Percentiles rank a stretch among this genome's conserved stretches.
These are phyloP conservation scores for Operophtera brumata DNA, from an alignment of 2,888 invertebrate species.

Conservation along the genomic window DNA sequence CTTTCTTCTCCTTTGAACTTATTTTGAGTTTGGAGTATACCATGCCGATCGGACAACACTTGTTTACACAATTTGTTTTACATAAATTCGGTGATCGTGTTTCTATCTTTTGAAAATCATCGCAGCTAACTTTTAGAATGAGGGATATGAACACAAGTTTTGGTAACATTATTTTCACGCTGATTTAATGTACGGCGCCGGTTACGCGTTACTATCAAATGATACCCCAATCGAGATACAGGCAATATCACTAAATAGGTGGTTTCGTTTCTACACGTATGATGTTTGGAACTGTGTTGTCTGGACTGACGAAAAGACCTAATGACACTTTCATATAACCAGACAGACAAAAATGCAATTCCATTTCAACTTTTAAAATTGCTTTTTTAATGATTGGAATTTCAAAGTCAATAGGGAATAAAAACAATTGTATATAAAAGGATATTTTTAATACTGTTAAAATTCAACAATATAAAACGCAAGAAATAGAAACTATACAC, in stretches of 20 bases:
- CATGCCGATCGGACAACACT: constrained; percentile 51
- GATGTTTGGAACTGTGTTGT: not conserved
- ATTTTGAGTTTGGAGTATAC: constrained; percentile 25
- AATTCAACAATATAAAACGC: constrained; percentile 77
- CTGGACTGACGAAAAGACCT: not conserved
- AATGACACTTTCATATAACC: not conserved
- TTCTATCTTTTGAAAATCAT: constrained; percentile 17
- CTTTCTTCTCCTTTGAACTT: constrained; percentile 2
- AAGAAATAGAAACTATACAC: constrained; percentile 66
- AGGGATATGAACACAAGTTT: constrained; percentile 10
- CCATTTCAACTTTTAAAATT: not conserved
- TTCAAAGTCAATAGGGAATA: not conserved
- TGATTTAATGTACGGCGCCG: not conserved
- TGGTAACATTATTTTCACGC: constrained; percentile 9
- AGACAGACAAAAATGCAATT: not conserved
- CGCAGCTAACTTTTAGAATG: constrained; percentile 17
- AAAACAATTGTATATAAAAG: constrained; percentile 8
- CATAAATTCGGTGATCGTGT: constrained; percentile 28
- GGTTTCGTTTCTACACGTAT: not conserved
- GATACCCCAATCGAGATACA: constrained; percentile 6
- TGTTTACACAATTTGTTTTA: constrained; percentile 42
- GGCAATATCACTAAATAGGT: not conserved
- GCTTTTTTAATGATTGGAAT: not conserved
- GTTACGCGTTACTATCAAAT: constrained; percentile 7
- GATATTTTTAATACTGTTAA: constrained; percentile 76